Conservation (phyloP, 2,113 vertebrate species). For the Rynchops niger region DNA sequence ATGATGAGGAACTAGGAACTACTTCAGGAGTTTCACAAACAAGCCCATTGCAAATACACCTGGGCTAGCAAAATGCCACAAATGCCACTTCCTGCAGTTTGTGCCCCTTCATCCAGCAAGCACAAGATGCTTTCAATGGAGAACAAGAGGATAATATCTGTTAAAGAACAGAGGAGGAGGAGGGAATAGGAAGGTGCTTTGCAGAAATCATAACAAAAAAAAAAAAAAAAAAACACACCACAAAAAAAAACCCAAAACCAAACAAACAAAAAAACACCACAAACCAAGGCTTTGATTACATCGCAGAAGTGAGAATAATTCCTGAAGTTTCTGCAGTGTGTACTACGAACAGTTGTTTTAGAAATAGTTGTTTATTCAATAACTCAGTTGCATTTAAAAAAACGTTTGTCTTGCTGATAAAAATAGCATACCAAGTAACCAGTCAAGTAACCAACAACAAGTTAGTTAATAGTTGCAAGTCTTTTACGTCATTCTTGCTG, state of each 20-base stretch:
- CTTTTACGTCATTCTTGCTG: constrained; percentile 12
- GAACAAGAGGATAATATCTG: not conserved
- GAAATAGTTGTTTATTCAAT: not conserved
- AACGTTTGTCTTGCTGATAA: constrained; percentile 17
- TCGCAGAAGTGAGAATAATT: not conserved
- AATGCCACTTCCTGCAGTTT: not conserved
- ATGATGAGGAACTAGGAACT: not conserved
- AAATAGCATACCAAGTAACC: constrained; percentile 42
- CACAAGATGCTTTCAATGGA: not conserved
- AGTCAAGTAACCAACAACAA: constrained; percentile 31
- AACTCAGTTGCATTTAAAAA: not conserved
- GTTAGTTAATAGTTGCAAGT: constrained; percentile 51
- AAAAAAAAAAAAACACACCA: not conserved
- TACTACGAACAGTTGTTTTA: constrained; percentile 34
- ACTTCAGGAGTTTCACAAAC: not conserved
- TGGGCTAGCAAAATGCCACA: not conserved
- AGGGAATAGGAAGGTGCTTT: not conserved
- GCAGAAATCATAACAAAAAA: not conserved
- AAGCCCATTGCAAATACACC: not conserved
- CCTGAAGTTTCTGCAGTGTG: not conserved
- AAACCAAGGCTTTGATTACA: not conserved
- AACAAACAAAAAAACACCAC: too few species aligned
- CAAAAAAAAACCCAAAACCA: not conserved
- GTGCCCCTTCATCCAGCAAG: not conserved
- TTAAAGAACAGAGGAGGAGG: not conserved